A percentile compares a stretch with the other conserved stretches of the same genome.
Evolutionary conservation across 2,797 vertebrate species (phyloP).

Genomic region (Lerista edwardsae): DNA sequence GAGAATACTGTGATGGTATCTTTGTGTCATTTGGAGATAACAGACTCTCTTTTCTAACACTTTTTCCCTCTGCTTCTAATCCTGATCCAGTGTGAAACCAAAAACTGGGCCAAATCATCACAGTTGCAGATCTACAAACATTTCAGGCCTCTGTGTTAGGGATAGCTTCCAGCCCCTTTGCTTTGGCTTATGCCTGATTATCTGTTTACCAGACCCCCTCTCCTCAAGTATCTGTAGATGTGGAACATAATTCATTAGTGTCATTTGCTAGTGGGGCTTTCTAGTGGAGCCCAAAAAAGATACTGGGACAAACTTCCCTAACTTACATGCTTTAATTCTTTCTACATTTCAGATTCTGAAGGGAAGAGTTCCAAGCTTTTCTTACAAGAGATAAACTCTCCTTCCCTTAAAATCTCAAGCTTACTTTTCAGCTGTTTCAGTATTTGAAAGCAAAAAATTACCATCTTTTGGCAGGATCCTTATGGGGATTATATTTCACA

Average conservation of each 20-base stretch:
- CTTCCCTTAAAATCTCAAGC: constrained; percentile 40
- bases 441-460: constrained; percentile 39
- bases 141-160: background rate
- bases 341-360: constrained; percentile 33
- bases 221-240: constrained; percentile 2
- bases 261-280: background rate
- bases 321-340: background rate
- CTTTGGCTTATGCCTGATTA: background rate
- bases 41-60: constrained; percentile 51
- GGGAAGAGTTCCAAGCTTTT: background rate
- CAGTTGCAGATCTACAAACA: constrained; percentile 39
- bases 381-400: background rate
- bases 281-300: background rate
- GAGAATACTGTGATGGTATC: constrained; percentile 65
- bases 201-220: background rate
- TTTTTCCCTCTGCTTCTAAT: constrained; percentile 37
- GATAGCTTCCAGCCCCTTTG: background rate
- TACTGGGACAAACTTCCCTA: background rate
- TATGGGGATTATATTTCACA: constrained; percentile 50
- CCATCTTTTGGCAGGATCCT: constrained; percentile 59
- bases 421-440: constrained; percentile 60
- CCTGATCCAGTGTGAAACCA: constrained; percentile 39
- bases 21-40: constrained; percentile 52
- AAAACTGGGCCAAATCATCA: constrained; percentile 69
- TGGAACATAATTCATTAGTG: background rate